phyloP scores from a whole-genome alignment of 2,797 vertebrate species.

The Glossophaga mutica region DNA sequence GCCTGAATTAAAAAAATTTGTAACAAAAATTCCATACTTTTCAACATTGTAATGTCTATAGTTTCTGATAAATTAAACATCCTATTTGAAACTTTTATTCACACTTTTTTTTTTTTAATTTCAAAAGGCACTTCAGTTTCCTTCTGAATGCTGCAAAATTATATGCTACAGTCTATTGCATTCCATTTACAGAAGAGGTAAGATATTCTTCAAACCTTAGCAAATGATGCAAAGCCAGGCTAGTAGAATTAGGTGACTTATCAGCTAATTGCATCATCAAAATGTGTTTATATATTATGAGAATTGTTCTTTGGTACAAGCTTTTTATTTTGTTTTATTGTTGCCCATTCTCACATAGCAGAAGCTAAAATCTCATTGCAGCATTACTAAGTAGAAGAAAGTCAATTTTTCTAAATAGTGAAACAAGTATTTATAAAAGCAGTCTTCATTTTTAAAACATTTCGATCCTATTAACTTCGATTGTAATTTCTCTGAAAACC shows the following conservation, averaged over 20 bases:
- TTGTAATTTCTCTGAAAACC: constrained; percentile 10
- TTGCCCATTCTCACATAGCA: background rate
- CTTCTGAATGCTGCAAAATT: constrained; percentile 92
- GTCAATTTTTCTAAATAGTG: background rate
- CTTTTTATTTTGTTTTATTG: background rate
- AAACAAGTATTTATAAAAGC: constrained; percentile 26
- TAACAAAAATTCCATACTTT: constrained; percentile 17
- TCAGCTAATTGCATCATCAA: background rate
- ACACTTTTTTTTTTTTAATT: constrained; percentile 52
- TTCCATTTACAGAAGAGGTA: constrained; percentile 92
- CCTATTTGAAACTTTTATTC: constrained; percentile 32
- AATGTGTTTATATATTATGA: background rate
- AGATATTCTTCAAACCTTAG: background rate
- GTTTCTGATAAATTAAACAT: constrained; percentile 33
- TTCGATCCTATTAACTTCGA: background rate
- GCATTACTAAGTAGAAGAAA: background rate
- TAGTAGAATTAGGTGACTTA: background rate
- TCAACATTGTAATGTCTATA: background rate
- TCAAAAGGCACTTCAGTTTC: constrained; percentile 91
- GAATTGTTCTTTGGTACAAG: background rate
- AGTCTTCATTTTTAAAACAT: background rate
- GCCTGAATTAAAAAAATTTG: background rate
- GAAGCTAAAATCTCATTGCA: background rate
- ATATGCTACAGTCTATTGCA: constrained; percentile 90
- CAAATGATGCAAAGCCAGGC: background rate